These are phyloP conservation scores for Calliphora vicina DNA, from an alignment of 1,140 invertebrate genomes.

Conservation along the genomic window DNA sequence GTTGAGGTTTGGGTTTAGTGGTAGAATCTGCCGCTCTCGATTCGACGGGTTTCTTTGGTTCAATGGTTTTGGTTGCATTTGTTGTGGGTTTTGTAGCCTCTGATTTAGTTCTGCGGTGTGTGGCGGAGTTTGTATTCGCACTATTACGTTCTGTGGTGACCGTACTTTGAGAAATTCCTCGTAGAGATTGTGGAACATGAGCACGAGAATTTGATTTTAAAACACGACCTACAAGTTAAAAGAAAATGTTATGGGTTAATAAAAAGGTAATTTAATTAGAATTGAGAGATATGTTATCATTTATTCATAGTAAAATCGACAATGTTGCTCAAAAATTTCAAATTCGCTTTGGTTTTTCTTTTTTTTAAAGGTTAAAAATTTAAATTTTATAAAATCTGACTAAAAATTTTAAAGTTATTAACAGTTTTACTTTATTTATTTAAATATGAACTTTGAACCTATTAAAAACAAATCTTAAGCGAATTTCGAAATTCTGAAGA, in stretches of 20 bases:
- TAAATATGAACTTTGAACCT: too few species aligned
- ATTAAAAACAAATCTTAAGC: too few species aligned
- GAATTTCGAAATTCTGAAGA: too few species aligned
- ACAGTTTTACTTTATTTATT: too few species aligned
- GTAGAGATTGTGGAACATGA: conserved; percentile 50
- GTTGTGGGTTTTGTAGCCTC: conserved; percentile 49
- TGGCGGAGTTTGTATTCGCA: conserved; percentile 35
- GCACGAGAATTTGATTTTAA: conserved; percentile 54
- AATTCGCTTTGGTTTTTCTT: too few species aligned
- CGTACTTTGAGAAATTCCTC: conserved; percentile 50
- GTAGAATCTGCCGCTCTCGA: conserved; percentile 36
- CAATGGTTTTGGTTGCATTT: conserved; percentile 40
- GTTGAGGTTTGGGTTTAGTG: conserved; percentile 43
- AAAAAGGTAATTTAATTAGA: background rate
- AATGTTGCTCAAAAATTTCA: background rate
- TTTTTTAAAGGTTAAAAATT: too few species aligned
- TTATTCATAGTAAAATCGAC: background rate
- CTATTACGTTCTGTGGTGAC: conserved; percentile 45
- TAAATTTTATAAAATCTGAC: too few species aligned
- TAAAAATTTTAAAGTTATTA: too few species aligned
- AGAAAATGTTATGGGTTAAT: background rate
- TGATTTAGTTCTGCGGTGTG: conserved; percentile 55
- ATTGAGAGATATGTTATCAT: background rate
- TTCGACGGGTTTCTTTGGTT: conserved; percentile 10
- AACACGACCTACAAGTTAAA: conserved; percentile 37